Conservation (phyloP, 1,140 invertebrate genomes). For the Drosophila serrata region DNA sequence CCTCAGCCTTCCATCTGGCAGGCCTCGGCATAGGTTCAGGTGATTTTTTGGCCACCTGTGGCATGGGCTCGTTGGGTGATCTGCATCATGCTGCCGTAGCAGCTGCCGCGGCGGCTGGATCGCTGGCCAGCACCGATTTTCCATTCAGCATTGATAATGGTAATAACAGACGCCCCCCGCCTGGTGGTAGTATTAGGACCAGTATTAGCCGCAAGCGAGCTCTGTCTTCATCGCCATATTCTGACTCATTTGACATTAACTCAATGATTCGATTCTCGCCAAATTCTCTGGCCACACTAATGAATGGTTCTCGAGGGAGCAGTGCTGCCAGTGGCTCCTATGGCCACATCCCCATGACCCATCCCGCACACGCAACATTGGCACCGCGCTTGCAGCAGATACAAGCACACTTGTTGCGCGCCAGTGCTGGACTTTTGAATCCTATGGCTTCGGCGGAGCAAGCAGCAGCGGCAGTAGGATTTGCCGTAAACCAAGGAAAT, state of each 20-base stretch:
- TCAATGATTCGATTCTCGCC: conserved; percentile 98
- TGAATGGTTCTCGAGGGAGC: conserved; percentile 94
- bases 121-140: conserved; percentile 90
- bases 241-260: conserved; percentile 96
- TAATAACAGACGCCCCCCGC: conserved; percentile 85
- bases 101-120: conserved; percentile 84
- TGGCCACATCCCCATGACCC: conserved; percentile 90
- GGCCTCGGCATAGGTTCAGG: conserved; percentile 75
- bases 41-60: conserved; percentile 71
- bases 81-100: conserved; percentile 78
- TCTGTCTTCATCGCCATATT: conserved; percentile 97
- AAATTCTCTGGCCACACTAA: conserved; percentile 95
- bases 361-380: conserved; percentile 88
- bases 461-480: conserved; percentile 84
- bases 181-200: conserved; percentile 87
- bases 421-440: conserved; percentile 87
- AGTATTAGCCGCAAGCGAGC: conserved; percentile 95
- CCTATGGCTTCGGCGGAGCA: conserved; percentile 86
- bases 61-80: conserved; percentile 67
- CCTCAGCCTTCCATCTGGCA: conserved; percentile 74
- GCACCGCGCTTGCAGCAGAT: conserved; percentile 91
- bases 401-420: conserved; percentile 90
- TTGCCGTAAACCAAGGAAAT: conserved; percentile 72
- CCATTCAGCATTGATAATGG: conserved; percentile 90
- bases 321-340: conserved; percentile 95